A percentile compares a stretch with the other conserved stretches of the same genome.
Evolutionary conservation across 2,113 vertebrate genomes (phyloP).

Genomic region (Pomatorhinus ruficollis): DNA sequence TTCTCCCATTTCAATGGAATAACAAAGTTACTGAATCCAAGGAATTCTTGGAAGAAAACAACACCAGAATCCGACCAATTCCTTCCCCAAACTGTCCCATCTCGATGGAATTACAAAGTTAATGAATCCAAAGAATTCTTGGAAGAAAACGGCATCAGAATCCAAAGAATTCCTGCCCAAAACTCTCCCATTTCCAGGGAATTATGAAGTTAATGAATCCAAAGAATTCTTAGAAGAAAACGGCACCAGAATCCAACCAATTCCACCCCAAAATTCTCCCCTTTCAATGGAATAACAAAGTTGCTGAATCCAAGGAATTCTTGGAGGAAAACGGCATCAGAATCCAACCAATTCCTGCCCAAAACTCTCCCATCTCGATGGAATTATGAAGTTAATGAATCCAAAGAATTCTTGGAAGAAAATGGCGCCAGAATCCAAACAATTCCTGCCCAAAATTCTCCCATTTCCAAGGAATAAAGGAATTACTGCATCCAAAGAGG

Average conservation of each 20-base stretch:
- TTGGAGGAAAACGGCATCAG: too few species aligned
- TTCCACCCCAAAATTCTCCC: too few species aligned
- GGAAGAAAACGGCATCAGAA: background rate
- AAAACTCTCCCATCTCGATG: fast-evolving
- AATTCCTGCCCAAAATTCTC: fast-evolving
- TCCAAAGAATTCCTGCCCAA: background rate
- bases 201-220: too few species aligned
- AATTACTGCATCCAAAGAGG: too few species aligned
- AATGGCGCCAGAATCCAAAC: background rate
- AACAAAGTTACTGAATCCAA: too few species aligned
- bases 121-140: background rate
- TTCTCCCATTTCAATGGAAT: too few species aligned
- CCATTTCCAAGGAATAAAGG: fast-evolving
- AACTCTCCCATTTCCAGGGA: fast-evolving
- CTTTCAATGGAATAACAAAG: too few species aligned
- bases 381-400: fast-evolving
- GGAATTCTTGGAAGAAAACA: background rate
- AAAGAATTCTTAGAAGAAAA: too few species aligned
- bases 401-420: background rate
- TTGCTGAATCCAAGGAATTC: too few species aligned
- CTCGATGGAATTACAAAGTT: fast-evolving
- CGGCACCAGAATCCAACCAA: too few species aligned
- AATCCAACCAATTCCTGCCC: background rate
- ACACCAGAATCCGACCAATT: background rate
- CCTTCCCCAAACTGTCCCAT: background rate